A percentile compares a stretch with the other conserved stretches of the same genome.
Conservation (phyloP, 2,113 vertebrate genomes). For the Australoheros scitulus region DNA sequence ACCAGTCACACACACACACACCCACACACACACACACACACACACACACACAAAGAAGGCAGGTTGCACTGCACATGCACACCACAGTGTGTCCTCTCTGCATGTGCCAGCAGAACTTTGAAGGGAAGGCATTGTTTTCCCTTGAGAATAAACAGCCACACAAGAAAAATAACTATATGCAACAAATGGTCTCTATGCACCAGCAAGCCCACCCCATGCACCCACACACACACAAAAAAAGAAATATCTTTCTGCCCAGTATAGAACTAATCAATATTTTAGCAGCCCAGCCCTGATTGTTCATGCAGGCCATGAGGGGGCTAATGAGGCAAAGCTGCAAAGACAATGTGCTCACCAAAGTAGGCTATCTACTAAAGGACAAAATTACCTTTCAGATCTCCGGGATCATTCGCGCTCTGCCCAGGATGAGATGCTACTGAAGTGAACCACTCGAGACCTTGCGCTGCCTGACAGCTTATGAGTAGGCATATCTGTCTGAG, state of each 20-base stretch:
- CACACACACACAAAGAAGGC: not conserved
- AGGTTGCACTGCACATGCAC: not conserved
- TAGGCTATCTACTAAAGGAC: slow-evolving; percentile 56
- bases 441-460: slow-evolving; percentile 52
- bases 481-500: slow-evolving; percentile 38
- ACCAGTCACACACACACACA: not conserved
- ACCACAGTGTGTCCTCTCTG: slow-evolving; percentile 41
- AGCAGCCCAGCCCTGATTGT: slow-evolving; percentile 63
- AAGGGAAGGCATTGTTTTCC: slow-evolving; percentile 57
- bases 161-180: slow-evolving; percentile 57
- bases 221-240: not conserved
- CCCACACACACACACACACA: too few relatives aligned
- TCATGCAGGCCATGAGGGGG: slow-evolving; percentile 61
- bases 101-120: slow-evolving; percentile 55
- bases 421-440: slow-evolving; percentile 38
- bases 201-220: slow-evolving; percentile 2
- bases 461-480: slow-evolving; percentile 40
- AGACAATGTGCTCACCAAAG: slow-evolving; percentile 63
- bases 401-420: slow-evolving; percentile 28
- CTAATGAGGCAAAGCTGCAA: slow-evolving; percentile 67
- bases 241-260: slow-evolving; percentile 27
- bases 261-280: slow-evolving; percentile 75
- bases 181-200: slow-evolving; percentile 50
- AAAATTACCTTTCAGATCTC: slow-evolving; percentile 55
- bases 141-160: slow-evolving; percentile 54